Conservation (phyloP, 2,888 invertebrate species). For the Serripes groenlandicus region DNA sequence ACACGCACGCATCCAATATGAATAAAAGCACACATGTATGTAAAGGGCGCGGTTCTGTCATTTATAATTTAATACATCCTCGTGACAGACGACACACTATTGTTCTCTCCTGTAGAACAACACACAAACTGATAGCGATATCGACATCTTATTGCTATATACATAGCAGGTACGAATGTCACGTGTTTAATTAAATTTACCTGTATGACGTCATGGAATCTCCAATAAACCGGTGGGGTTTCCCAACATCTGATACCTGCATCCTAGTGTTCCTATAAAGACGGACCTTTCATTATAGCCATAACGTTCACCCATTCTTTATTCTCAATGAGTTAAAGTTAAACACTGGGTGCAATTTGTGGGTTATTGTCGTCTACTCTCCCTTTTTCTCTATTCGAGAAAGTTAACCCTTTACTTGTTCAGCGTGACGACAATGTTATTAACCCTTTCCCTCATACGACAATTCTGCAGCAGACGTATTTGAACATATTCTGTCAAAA, state of each 20-base stretch:
- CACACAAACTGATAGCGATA: slow-evolving; percentile 16
- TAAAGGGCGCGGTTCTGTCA: not conserved
- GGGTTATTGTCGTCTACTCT: too few relatives aligned
- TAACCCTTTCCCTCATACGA: too few relatives aligned
- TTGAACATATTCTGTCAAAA: too few relatives aligned
- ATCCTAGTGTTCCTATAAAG: not conserved
- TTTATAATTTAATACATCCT: slow-evolving; percentile 18
- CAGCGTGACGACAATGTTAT: too few relatives aligned
- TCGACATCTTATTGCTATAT: slow-evolving; percentile 19
- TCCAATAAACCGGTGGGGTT: slow-evolving; percentile 2
- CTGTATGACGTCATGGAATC: slow-evolving; percentile 60
- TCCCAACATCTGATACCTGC: slow-evolving; percentile 2
- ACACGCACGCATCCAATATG: not conserved
- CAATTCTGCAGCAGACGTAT: too few relatives aligned
- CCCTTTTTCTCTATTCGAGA: too few relatives aligned
- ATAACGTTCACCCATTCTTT: not conserved
- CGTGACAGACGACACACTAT: slow-evolving; percentile 12
- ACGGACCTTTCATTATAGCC: slow-evolving; percentile 14
- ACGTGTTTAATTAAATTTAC: slow-evolving; percentile 53
- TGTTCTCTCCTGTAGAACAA: slow-evolving; percentile 6
- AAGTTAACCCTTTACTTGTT: too few relatives aligned
- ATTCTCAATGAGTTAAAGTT: slow-evolving; percentile 11
- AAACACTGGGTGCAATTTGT: not conserved
- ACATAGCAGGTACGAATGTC: slow-evolving; percentile 46
- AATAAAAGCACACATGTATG: not conserved